phyloP scores from a whole-genome alignment of 2,888 invertebrate species.

The Folsomia candida region DNA sequence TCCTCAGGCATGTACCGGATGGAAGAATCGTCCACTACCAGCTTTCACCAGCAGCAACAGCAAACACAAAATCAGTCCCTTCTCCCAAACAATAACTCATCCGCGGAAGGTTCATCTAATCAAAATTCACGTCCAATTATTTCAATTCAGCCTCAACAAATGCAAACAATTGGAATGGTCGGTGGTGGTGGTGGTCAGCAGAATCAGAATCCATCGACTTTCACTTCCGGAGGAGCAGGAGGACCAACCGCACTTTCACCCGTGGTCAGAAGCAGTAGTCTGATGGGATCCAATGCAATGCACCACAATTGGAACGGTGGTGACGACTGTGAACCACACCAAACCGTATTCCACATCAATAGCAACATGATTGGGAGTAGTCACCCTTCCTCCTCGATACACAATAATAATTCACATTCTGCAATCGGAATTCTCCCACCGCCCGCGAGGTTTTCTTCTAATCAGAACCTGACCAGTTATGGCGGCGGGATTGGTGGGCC shows the following conservation, averaged over 20 bases:
- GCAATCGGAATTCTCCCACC: background rate
- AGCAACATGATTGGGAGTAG: background rate
- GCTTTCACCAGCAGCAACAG: background rate
- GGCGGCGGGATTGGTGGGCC: background rate
- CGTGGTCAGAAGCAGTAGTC: background rate
- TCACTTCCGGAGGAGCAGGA: too few relatives aligned
- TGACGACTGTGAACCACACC: too few relatives aligned
- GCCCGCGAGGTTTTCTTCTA: slow-evolving; percentile 13
- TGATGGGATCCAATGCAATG: background rate
- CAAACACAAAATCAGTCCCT: background rate
- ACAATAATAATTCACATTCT: background rate
- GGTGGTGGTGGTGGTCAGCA: background rate
- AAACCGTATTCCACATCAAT: slow-evolving; percentile 14
- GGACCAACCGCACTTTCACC: background rate
- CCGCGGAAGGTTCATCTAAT: background rate
- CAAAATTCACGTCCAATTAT: background rate
- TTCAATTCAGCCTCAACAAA: background rate
- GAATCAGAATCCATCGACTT: background rate
- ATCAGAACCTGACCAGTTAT: slow-evolving; percentile 9
- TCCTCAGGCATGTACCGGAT: slow-evolving; percentile 17
- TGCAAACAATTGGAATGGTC: background rate
- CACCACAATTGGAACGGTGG: background rate
- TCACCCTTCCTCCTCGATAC: background rate
- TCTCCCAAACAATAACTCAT: background rate
- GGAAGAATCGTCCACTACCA: slow-evolving; percentile 12